These are phyloP conservation scores for Symphodus melops DNA, from an alignment of 2,113 vertebrate genomes.

Conservation along the genomic window DNA sequence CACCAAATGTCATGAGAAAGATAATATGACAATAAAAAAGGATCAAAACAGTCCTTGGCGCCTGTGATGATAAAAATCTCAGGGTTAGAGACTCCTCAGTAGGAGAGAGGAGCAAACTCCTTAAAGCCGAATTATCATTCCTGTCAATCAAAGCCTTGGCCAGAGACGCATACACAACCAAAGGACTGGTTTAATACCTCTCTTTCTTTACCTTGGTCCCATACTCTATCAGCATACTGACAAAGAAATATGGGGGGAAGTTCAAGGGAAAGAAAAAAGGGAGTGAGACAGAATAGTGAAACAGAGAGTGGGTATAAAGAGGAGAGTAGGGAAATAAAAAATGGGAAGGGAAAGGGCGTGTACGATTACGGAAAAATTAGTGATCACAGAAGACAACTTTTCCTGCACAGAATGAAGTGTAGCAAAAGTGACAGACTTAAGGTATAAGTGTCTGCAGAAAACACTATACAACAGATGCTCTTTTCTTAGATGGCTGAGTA, in stretches of 20 bases:
- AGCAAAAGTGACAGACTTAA: slow-evolving; percentile 37
- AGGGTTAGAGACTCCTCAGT: slow-evolving; percentile 68
- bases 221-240: slow-evolving; percentile 71
- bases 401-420: slow-evolving; percentile 48
- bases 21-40: slow-evolving; percentile 69
- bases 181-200: slow-evolving; percentile 73
- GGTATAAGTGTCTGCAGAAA: slow-evolving; percentile 20
- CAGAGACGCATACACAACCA: slow-evolving; percentile 42
- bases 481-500: slow-evolving; percentile 18
- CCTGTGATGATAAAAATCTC: slow-evolving; percentile 51
- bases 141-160: slow-evolving; percentile 72
- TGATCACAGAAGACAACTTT: slow-evolving; percentile 61
- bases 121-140: slow-evolving; percentile 80
- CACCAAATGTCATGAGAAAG: slow-evolving; percentile 78
- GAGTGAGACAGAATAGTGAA: slow-evolving; percentile 12
- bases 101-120: slow-evolving; percentile 69
- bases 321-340: slow-evolving; percentile 64
- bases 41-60: slow-evolving; percentile 67
- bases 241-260: slow-evolving; percentile 55
- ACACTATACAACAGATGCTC: slow-evolving; percentile 2
- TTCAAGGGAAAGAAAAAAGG: neutral
- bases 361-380: slow-evolving; percentile 58
- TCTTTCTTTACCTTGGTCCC: slow-evolving; percentile 67
- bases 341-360: slow-evolving; percentile 60
- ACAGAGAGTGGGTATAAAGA: slow-evolving; percentile 51